Evolutionary conservation across 1,140 invertebrate genomes (phyloP), one percentile per base, ranked within the genome.

Genomic region (Trypoxylus dichotomus): DNA sequence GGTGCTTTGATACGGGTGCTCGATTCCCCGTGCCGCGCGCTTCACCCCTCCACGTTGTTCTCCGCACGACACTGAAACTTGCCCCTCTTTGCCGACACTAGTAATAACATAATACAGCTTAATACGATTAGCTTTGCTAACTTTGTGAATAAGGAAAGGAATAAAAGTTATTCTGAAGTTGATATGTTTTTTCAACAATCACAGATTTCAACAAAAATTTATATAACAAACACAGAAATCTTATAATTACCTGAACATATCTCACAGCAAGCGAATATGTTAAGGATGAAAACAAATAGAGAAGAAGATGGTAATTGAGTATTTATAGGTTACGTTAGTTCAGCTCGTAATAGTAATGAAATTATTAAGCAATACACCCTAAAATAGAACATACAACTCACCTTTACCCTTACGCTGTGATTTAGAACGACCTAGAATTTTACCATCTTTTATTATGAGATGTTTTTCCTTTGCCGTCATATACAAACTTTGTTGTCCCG

Each of bases 381-480:
- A 68, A 68, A 21, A 27, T 27, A 68, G 27, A 68, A 63, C 25
- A 63, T 63, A 73, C 24, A 73, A 13, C 77, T 74, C 80, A 88
- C 92, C 92, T 89, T 94, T 95, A 82, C 94, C 93, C 83, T 94
- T 94, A 42, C 93, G 87, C 75, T 93, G 92, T 15, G 92, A 90
- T 83, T 94, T 95, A 43, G 89, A 89, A 42, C 74, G 54, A 43
- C 77, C 77, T 21, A 94, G 89, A 60, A 94, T 91, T 85, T 92
- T 92, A 11, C 91, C 91, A 86, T 93, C 92, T 83, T 91, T 92
- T 73, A 94, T 91, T 25, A 94, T 88, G 10, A 91, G 82, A 81
- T 93, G 94, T 80, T 93, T 94, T 80, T 94, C 94, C 82, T 94
- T 94, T 85, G 95, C 93, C 83, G 91, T 89, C 91, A 94, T 93